Percentiles rank a stretch among this genome's conserved stretches.
These are phyloP conservation scores for Erpornis zantholeuca DNA, from an alignment of 2,113 vertebrate species.

Conservation along the genomic window DNA sequence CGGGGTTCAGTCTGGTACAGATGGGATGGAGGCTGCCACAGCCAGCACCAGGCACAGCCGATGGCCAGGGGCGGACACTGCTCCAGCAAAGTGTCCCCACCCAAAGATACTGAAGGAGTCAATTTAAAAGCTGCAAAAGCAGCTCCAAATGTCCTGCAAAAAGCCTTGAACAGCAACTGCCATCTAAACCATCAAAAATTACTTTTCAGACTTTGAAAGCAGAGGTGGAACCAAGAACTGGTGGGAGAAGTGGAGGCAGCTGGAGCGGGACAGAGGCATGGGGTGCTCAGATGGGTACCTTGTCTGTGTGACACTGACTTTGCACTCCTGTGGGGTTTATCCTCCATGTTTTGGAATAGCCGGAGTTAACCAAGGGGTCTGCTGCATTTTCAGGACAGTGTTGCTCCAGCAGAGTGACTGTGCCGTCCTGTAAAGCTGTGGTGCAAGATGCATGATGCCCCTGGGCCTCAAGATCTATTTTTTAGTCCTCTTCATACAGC, in stretches of 20 bases:
- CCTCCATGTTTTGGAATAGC: neutral
- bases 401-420: neutral
- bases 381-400: neutral
- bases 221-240: neutral
- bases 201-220: neutral
- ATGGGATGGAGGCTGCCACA: neutral
- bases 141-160: neutral
- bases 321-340: neutral
- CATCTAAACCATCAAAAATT: neutral
- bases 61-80: neutral
- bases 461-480: neutral
- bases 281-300: neutral
- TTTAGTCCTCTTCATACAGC: neutral
- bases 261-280: accelerated
- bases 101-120: neutral
- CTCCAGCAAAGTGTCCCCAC: neutral
- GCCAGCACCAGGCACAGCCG: accelerated
- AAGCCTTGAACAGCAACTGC: neutral
- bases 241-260: neutral
- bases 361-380: accelerated
- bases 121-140: neutral
- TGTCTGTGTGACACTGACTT: accelerated
- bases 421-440: neutral
- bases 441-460: accelerated
- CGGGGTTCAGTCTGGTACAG: neutral